Conservation (phyloP, 2,888 invertebrate species). For the Caenorhabditis sp. region DNA sequence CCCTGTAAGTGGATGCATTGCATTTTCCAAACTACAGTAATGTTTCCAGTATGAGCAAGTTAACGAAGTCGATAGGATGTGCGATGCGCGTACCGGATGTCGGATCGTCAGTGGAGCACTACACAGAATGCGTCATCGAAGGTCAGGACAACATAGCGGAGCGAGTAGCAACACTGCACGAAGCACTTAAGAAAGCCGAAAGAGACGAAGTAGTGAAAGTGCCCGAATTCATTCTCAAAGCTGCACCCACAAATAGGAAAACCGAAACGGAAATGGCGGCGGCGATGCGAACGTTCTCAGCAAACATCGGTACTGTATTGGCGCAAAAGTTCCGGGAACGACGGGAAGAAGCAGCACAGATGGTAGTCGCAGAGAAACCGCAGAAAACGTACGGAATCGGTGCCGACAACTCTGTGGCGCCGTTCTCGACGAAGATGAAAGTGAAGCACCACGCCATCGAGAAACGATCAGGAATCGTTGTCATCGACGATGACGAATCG, state of each 20-base stretch:
- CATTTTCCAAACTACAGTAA: conserved; percentile 5
- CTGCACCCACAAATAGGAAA: conserved; percentile 67
- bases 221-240: conserved; percentile 69
- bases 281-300: conserved; percentile 60
- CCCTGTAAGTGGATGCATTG: conserved; percentile 59
- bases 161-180: conserved; percentile 71
- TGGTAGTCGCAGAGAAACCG: conserved; percentile 59
- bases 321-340: conserved; percentile 55
- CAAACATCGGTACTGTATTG: conserved; percentile 57
- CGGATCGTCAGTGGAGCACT: conserved; percentile 52
- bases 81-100: conserved; percentile 65
- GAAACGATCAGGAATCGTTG: conserved; percentile 27
- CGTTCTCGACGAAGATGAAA: conserved; percentile 33
- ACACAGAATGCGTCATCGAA: conserved; percentile 70
- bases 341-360: conserved; percentile 56
- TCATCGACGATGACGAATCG: conserved; percentile 57
- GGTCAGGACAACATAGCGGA: conserved; percentile 78
- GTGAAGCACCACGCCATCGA: conserved; percentile 55
- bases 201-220: conserved; percentile 68
- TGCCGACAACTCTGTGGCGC: conserved; percentile 40
- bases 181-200: conserved; percentile 66
- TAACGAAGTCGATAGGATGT: conserved; percentile 67
- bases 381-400: conserved; percentile 45
- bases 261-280: conserved; percentile 48
- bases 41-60: conserved; percentile 64